phyloP scores from a whole-genome alignment of 1,140 invertebrate genomes.

The Theocolax elegans region DNA sequence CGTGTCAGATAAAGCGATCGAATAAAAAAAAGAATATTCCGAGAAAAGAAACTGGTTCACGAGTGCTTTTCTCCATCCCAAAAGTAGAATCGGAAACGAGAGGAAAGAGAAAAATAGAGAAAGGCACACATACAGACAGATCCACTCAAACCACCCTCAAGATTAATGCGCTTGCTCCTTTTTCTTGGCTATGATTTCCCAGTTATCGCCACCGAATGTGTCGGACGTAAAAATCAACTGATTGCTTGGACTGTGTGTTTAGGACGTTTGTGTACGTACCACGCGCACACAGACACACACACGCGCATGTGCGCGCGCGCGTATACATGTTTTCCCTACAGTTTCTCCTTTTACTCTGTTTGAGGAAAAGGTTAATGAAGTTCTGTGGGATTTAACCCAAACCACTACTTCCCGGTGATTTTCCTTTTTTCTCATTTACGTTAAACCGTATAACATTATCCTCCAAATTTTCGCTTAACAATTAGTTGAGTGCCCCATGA shows the following conservation, averaged over 20 bases:
- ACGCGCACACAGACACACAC: too few relatives aligned
- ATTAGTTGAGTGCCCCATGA: too few relatives aligned
- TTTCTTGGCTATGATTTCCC: conserved; percentile 10
- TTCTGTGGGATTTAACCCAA: too few relatives aligned
- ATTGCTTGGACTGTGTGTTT: conserved; percentile 18
- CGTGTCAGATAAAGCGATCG: neutral
- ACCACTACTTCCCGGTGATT: too few relatives aligned
- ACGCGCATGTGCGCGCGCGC: too few relatives aligned
- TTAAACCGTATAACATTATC: too few relatives aligned
- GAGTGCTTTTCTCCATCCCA: too few relatives aligned
- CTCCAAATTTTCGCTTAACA: too few relatives aligned
- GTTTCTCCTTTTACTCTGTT: neutral
- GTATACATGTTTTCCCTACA: conserved; percentile 1
- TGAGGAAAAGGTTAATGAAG: conserved; percentile 21
- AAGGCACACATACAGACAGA: neutral
- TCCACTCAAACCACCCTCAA: conserved; percentile 12
- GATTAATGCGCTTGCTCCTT: conserved; percentile 26
- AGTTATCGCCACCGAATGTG: conserved; percentile 9
- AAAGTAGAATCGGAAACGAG: neutral
- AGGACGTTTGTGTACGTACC: too few relatives aligned
- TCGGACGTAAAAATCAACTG: conserved; percentile 8
- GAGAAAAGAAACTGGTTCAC: too few relatives aligned
- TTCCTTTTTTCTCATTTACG: too few relatives aligned
- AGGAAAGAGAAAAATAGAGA: neutral
- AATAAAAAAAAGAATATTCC: conserved; percentile 15